Percentiles rank a stretch among this genome's conserved stretches.
Evolutionary conservation across 2,888 invertebrate species (phyloP).

Genomic region (Oligia fasciuncula): DNA sequence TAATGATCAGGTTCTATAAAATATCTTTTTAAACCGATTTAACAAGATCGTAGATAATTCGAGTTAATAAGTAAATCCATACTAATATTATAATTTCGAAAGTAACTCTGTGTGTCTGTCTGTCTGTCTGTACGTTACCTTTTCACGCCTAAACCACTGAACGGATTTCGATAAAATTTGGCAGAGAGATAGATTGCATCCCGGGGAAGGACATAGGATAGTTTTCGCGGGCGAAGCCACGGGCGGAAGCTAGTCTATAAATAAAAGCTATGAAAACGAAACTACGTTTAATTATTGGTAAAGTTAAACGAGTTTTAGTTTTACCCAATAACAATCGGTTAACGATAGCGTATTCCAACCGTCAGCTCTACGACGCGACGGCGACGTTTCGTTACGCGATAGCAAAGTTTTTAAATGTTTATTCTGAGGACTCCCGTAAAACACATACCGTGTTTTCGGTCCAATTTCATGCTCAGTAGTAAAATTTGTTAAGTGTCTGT

Average conservation of each 20-base stretch:
- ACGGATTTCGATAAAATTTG: no score
- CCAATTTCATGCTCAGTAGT: constrained; percentile 23
- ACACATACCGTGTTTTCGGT: neutral
- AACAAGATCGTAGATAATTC: neutral
- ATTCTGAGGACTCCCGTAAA: constrained; percentile 30
- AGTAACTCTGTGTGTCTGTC: no score
- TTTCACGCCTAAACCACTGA: no score
- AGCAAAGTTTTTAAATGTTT: constrained; percentile 21
- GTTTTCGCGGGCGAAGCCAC: no score
- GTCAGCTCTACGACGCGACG: neutral
- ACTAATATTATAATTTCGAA: no score
- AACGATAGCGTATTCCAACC: neutral
- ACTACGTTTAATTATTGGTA: neutral
- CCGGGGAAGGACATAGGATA: no score
- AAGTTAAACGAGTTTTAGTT: constrained; percentile 22
- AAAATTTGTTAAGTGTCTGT: constrained; percentile 34
- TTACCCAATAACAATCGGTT: neutral
- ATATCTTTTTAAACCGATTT: neutral
- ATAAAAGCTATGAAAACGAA: neutral
- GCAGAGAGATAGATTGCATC: no score
- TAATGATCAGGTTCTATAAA: neutral
- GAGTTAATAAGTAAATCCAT: no score
- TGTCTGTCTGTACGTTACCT: no score
- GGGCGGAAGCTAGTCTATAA: neutral
- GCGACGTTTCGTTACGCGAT: neutral